Percentiles rank a stretch among this genome's conserved stretches.
Conservation (phyloP, 2,888 invertebrate species). For the Drosophila kambysellisi region DNA sequence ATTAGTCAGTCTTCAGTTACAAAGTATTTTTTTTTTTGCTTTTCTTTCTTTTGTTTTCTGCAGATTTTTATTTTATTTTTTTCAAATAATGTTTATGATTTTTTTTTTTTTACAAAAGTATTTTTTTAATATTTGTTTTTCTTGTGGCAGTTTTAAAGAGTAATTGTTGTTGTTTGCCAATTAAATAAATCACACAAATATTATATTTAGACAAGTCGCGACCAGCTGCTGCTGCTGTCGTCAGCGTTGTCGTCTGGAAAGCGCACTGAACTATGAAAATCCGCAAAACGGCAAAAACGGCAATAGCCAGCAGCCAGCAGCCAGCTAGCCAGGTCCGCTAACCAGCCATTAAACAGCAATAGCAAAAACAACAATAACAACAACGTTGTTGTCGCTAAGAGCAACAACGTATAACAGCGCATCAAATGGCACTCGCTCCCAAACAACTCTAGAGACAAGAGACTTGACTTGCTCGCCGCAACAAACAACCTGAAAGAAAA, state of each 20-base stretch:
- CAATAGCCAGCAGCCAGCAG: constrained; percentile 49
- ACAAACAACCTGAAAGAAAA: not conserved
- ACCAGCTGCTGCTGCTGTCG: constrained; percentile 44
- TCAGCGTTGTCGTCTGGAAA: constrained; percentile 75
- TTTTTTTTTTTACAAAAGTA: constrained; percentile 15
- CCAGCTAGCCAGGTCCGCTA: constrained; percentile 57
- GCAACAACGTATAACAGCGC: constrained; percentile 52
- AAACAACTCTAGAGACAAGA: constrained; percentile 31
- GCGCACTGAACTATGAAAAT: constrained; percentile 82
- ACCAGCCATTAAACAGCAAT: constrained; percentile 57
- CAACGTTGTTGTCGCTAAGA: constrained; percentile 34
- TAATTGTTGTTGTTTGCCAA: constrained; percentile 20
- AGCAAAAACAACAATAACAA: constrained; percentile 32
- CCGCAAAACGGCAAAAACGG: constrained; percentile 59
- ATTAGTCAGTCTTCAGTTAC: constrained; percentile 11
- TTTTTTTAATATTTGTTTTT: constrained; percentile 6
- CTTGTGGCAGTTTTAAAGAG: constrained; percentile 52
- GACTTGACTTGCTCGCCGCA: constrained; percentile 35
- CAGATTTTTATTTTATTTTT: not conserved
- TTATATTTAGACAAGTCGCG: constrained; percentile 39
- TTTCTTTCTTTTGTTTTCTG: constrained; percentile 19
- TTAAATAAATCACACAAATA: constrained; percentile 39
- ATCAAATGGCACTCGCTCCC: constrained; percentile 75
- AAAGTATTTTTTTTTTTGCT: not conserved
- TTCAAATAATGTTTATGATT: not conserved